Base-by-base conservation (phyloP, 2,113 vertebrate species). In the Acrocephalus arundinaceus region DNA sequence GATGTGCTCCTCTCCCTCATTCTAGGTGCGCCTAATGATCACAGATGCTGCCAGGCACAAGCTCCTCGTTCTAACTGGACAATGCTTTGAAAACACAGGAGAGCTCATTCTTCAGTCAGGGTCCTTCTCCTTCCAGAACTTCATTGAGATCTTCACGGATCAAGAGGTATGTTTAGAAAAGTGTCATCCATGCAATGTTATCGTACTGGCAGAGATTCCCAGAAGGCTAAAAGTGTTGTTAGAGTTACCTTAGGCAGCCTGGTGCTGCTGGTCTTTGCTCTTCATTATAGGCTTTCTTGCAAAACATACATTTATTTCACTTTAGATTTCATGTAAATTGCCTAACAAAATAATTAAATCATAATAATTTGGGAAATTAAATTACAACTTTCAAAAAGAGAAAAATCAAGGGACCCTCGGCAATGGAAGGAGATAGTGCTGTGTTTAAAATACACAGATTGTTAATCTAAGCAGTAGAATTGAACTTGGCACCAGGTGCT, bases 111-210 rank as follows among this genome's bases (percentile, higher is more conserved):
- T 99, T 84, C 99, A 99, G 63, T 99, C 99, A 33, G 99, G 99
- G 67, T 97, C 99, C 23, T 99, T 99, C 97, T 99, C 99, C 71
- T 99, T 99, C 98, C 98, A 98, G 90, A 99, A 98, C 77, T 99
- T 99, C 97, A 99, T 99, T 85, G 99, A 99, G 96, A 99, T 99
- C 96, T 99, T 99, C 95, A 99, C 99, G 2, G 99, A 99, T 94
- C 99, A 99, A 97, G 99, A 99, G 99, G 99, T 99, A 75, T 87
- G 98, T 93, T 84, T 27, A 51, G 41, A 86, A 55, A 76, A 83
- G 8, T 55, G 23, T 46, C 20, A 74, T 73, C 65, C 5, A 9
- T 78, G 21, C 2, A 8, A n/a, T 83, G 15, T 46, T 8, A 15
- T 35, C 3, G 3, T 30, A 19, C 21, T 79, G 39, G 68, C 14